These are phyloP conservation scores for Dolichallabes microphthalmus DNA, from an alignment of 2,113 vertebrate genomes.

Conservation along the genomic window DNA sequence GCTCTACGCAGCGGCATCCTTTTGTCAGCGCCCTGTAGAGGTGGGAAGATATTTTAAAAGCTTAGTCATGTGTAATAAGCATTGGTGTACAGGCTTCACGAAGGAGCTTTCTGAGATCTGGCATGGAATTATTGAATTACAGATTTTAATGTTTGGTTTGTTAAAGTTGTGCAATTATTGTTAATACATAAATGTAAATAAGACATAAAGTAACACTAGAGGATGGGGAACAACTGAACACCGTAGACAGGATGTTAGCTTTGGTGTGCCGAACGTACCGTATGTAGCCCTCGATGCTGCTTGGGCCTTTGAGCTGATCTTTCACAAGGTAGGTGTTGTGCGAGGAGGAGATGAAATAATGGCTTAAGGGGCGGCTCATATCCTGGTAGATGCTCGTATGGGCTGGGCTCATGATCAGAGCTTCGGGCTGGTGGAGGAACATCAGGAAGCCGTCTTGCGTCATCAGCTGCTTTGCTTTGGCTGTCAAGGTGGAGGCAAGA, in stretches of 20 bases:
- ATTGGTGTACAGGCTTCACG: neutral
- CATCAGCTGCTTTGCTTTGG: conserved; percentile 80
- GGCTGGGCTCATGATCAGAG: conserved; percentile 75
- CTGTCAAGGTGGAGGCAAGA: conserved; percentile 64
- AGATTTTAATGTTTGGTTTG: neutral
- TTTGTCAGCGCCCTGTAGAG: conserved; percentile 84
- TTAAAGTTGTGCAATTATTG: neutral
- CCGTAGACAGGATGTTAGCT: neutral
- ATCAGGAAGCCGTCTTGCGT: conserved; percentile 95
- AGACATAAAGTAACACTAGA: neutral
- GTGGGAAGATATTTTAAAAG: neutral
- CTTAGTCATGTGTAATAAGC: neutral
- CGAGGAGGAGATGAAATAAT: conserved; percentile 95
- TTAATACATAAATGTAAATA: neutral
- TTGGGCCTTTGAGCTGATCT: conserved; percentile 91
- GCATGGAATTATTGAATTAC: neutral
- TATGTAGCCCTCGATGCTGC: conserved; percentile 92
- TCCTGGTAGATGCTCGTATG: conserved; percentile 87
- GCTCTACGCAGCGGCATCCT: conserved; percentile 92
- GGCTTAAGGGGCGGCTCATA: conserved; percentile 89
- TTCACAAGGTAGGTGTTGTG: conserved; percentile 96
- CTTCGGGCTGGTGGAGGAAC: conserved; percentile 81
- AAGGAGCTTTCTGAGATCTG: neutral
- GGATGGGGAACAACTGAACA: neutral
- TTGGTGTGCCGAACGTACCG: conserved; percentile 68